phyloP scores from a whole-genome alignment of 2,113 vertebrate species.

The Antigone vipio region DNA sequence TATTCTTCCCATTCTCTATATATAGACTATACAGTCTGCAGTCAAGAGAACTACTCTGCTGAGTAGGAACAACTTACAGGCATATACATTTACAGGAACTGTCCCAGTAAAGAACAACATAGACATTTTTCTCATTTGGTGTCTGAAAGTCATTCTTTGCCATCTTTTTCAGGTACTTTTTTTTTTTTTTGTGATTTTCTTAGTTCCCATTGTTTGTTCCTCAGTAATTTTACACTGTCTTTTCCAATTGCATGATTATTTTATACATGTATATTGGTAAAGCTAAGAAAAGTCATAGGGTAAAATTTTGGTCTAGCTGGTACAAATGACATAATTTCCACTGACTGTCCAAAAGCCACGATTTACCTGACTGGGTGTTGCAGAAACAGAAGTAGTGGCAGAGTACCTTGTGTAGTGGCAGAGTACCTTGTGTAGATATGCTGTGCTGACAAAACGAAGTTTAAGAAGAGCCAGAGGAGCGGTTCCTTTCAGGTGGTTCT shows the following conservation, averaged over 20 bases:
- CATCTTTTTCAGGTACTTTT: neutral
- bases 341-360: neutral
- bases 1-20: neutral
- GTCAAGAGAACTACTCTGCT: neutral
- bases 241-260: neutral
- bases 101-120: neutral
- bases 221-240: neutral
- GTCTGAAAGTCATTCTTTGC: neutral
- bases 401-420: neutral
- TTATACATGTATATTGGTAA: neutral
- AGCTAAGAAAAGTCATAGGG: neutral
- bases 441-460: neutral
- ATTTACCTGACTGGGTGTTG: neutral
- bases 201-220: neutral
- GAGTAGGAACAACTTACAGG: neutral
- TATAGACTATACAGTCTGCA: neutral
- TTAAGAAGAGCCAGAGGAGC: neutral
- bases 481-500: neutral
- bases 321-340: neutral
- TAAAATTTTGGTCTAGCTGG: neutral
- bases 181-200: neutral
- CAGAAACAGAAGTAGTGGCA: neutral
- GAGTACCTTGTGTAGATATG: neutral
- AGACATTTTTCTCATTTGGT: neutral
- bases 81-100: neutral